A percentile compares a stretch with the other conserved stretches of the same genome.
phyloP scores from a whole-genome alignment of 2,113 vertebrate species.

The Eclectus roratus region DNA sequence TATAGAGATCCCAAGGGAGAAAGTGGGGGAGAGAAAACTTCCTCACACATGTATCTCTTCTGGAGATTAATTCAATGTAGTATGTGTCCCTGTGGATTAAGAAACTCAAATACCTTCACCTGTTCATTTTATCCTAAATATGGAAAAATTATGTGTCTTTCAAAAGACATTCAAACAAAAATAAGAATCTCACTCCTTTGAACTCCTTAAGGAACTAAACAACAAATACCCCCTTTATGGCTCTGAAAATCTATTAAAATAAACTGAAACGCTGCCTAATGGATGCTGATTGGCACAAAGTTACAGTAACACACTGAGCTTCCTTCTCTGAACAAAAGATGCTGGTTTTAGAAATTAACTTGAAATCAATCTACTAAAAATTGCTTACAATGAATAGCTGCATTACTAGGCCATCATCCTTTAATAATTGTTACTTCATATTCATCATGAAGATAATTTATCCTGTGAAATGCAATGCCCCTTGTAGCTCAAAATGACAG shows the following conservation, averaged over 20 bases:
- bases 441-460: background rate
- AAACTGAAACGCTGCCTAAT: background rate
- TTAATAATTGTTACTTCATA: background rate
- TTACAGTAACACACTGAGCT: background rate
- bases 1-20: background rate
- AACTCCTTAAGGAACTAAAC: background rate
- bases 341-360: background rate
- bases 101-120: background rate
- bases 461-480: background rate
- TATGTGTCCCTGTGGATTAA: background rate
- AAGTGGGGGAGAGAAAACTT: background rate
- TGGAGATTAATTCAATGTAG: background rate
- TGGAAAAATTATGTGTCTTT: background rate
- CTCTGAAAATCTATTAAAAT: slow-evolving; percentile 16
- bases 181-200: background rate
- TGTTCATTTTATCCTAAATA: background rate
- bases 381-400: background rate
- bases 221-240: background rate
- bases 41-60: background rate
- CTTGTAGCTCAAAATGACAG: background rate
- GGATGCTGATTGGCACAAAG: background rate
- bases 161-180: background rate
- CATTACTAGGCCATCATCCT: background rate
- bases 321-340: slow-evolving; percentile 12
- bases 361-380: background rate